These are phyloP conservation scores for Hirundo rustica DNA, from an alignment of 2,797 vertebrate species.

Conservation along the genomic window DNA sequence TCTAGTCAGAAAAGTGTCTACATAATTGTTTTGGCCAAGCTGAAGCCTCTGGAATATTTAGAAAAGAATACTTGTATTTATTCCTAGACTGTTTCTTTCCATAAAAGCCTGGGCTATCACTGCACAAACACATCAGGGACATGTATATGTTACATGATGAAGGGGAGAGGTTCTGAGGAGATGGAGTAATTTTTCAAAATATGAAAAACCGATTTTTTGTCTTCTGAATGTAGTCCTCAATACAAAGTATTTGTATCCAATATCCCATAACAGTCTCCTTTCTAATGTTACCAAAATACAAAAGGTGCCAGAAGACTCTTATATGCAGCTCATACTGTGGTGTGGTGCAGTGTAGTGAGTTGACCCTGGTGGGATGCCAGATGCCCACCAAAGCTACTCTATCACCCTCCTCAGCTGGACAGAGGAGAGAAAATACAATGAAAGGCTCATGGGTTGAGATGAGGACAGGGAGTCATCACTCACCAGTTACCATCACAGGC, in stretches of 20 bases:
- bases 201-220: neutral
- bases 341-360: too few species aligned
- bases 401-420: too few species aligned
- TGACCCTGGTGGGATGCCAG: neutral
- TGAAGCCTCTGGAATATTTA: neutral
- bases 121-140: neutral
- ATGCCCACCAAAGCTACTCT: neutral
- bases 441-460: neutral
- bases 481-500: neutral
- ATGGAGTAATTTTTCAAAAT: neutral
- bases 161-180: neutral
- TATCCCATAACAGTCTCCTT: neutral
- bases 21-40: neutral
- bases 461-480: neutral
- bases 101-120: neutral
- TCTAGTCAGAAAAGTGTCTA: neutral
- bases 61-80: neutral
- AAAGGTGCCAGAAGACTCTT: neutral
- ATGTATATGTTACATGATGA: fast-evolving
- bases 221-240: neutral
- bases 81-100: neutral
- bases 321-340: neutral
- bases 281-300: neutral
- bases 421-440: neutral
- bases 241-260: neutral